Base-by-base conservation (phyloP, 2,113 vertebrate genomes). In the Lagopus leucura region DNA sequence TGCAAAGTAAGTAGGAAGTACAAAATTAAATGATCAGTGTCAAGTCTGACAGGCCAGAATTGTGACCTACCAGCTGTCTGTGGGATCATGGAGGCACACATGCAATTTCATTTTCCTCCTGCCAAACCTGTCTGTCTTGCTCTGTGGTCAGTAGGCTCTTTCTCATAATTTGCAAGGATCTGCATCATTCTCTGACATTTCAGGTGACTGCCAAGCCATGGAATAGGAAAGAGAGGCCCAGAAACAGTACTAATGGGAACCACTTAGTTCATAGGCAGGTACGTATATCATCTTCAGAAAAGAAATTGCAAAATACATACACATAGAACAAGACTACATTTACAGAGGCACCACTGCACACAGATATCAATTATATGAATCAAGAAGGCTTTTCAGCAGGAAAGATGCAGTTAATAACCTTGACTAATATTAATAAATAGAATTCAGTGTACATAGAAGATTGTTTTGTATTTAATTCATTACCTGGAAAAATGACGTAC, bases 81-180 rank as follows among this genome's bases (percentile, higher is more conserved):
- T 30, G 47, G 67, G 36, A 82, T 90, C 60, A 57, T 32, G 43
- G 70, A 90, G 38, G 45, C 70, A 90, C 45, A 30, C 74, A 63
- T 40, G 18, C 81, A 47, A 17, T 9, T 90, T 73, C 50, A 30
- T 13, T 61, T 82, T 60, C 63, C 77, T 94, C 82, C 66, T 94
- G 70, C 85, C 66, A 74, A 93, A 78, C 94, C 88, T 94, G 93
- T 84, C 75, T 75, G 66, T 91, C 82, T 64, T 91, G 84, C 82
- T 93, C 61, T 83, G 54, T 75, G 92, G 66, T 82, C 67, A 70
- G 65, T 22, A 70, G 36, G 48, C 77, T 66, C 79, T 66, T 91
- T 93, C 82, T 57, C 86, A 69, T 67, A 40, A 75, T 75, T 94
- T 69, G 88, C 63, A 88, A 79, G 45, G 77, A 92, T 80, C 90